phyloP scores from a whole-genome alignment of 2,797 vertebrate species.

The Graptemys geographica region DNA sequence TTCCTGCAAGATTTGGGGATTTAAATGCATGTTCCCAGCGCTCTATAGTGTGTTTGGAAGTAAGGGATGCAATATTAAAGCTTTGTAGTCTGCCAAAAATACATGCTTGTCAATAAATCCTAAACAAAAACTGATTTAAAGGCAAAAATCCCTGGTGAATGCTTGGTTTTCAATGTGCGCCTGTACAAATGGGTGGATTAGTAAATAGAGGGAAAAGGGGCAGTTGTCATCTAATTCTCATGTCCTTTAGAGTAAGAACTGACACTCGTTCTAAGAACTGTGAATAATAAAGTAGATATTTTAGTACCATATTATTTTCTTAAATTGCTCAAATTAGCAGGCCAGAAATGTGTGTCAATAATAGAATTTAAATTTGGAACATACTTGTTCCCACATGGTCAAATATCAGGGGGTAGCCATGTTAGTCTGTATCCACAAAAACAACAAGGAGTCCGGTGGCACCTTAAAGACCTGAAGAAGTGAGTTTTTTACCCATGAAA shows the following conservation, averaged over 20 bases:
- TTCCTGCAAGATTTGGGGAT: neutral
- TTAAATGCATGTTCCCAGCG: neutral
- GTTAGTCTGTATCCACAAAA: no score
- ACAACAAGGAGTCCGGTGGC: no score
- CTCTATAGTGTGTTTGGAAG: neutral
- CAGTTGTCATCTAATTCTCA: neutral
- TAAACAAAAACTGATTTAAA: neutral
- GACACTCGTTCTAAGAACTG: neutral
- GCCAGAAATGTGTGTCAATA: neutral
- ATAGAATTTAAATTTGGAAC: neutral
- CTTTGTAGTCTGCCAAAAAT: neutral
- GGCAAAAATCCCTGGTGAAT: neutral
- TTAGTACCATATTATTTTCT: neutral
- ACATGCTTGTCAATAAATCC: neutral
- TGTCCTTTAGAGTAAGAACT: neutral
- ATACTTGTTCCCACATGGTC: neutral
- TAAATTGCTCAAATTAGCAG: neutral
- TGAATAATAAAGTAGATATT: neutral
- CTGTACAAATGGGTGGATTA: neutral
- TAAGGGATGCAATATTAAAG: neutral
- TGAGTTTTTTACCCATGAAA: no score
- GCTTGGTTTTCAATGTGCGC: neutral
- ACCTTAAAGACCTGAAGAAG: no score
- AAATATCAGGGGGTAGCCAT: neutral
- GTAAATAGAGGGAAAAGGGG: neutral